Evolutionary conservation across 2,888 invertebrate genomes (phyloP).

Genomic region (Germaria angustata): DNA sequence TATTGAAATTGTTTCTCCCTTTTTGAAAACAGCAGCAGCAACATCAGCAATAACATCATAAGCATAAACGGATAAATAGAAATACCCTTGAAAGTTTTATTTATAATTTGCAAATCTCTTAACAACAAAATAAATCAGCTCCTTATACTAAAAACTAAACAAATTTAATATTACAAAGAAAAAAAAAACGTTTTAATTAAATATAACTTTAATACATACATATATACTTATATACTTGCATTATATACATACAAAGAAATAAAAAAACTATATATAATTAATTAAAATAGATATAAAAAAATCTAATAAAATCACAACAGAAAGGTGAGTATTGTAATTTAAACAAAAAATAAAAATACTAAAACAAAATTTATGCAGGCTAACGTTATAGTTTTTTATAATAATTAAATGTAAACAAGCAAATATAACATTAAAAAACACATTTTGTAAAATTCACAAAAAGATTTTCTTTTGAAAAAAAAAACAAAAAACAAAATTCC

Average conservation of each 20-base stretch:
- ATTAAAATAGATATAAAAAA: conserved; percentile 47
- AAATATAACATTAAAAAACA: background rate
- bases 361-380: conserved; percentile 34
- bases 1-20: background rate
- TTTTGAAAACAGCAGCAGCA: background rate
- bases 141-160: conserved; percentile 22
- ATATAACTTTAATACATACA: conserved; percentile 62
- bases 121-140: conserved; percentile 41
- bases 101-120: conserved; percentile 28
- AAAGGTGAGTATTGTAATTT: conserved; percentile 65
- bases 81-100: background rate
- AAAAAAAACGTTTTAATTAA: conserved; percentile 60
- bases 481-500: background rate
- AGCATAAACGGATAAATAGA: background rate
- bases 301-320: conserved; percentile 9
- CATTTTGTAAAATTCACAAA: conserved; percentile 56
- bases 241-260: conserved; percentile 46
- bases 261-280: conserved; percentile 23
- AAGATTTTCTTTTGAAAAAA: conserved; percentile 21
- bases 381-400: conserved; percentile 54
- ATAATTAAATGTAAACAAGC: conserved; percentile 22
- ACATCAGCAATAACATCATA: conserved; percentile 14
- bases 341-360: conserved; percentile 27
- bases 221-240: conserved; percentile 49
- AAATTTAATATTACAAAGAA: conserved; percentile 46